Base-by-base conservation (phyloP, 2,888 invertebrate species). In the Troides oblongomaculatus region DNA sequence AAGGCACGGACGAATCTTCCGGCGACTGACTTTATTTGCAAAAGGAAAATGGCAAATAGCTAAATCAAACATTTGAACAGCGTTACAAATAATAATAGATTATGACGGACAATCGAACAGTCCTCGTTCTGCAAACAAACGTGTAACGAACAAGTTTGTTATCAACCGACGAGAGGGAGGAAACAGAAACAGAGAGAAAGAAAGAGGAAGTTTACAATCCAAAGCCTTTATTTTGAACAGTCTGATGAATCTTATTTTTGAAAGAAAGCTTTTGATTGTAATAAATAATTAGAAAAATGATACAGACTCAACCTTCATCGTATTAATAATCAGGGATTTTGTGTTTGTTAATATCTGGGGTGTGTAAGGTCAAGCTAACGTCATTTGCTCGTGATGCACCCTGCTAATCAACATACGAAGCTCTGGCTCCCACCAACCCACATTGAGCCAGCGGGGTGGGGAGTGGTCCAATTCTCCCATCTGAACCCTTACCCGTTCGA, bases 21-120 rank as follows among this genome's bases (percentile, higher is more conserved):
- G 65, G 58, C 59, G 65, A 59, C 57, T 64, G 56, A 64, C 46
- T 65, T 23, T 65, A 59, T 65, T 65, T 65, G 46, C 59, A 5
- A 12, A 65, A 65, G 59, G 65, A 50, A 58, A 64, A 65, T 57
- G 46, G 59, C 65, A 65, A 65, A 65, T 65, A 65, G n/a, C 65
- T 43, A 65, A 65, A 65, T 59, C 65, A 65, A 65, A 65, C 46
- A 65, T 65, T 65, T 59, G 58, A 46, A 46, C 65, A 65, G 58
- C 65, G 69, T 74, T 73, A 69, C 59, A 64, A 62, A 64, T 50
- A 73, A 71, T 69, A 61, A 72, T 72, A 58, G 65, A 65, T 65
- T 65, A 65, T 65, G 57, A 65, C 59, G 30, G 50, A 61, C 56
- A 62, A 18, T 43, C 63, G 50, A 66, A 69, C 64, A 63, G 17